Conservation (phyloP, 2,797 vertebrate species). For the Bovichtus variegatus region DNA sequence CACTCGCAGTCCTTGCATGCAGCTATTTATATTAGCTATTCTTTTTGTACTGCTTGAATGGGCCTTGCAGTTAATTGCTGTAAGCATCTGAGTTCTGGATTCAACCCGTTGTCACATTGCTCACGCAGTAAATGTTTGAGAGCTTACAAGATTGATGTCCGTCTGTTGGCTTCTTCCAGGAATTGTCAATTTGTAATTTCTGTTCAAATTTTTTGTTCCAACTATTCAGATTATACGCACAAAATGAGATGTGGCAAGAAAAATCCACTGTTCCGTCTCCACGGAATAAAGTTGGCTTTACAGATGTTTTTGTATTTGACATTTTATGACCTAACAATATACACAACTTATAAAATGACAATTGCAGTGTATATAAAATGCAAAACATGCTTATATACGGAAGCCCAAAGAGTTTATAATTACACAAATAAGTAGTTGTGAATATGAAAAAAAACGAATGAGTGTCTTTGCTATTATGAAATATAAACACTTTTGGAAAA, state of each 20-base stretch:
- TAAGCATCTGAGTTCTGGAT: not conserved
- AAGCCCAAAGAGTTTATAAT: too few species aligned
- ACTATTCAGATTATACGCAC: slow-evolving; percentile 21
- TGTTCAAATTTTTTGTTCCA: slow-evolving; percentile 15
- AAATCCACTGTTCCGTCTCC: slow-evolving; percentile 23
- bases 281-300: slow-evolving; percentile 30
- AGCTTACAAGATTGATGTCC: not conserved
- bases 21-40: slow-evolving; percentile 2
- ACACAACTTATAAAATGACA: not conserved
- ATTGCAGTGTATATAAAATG: too few species aligned
- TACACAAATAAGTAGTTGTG: too few species aligned
- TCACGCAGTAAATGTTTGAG: slow-evolving; percentile 1
- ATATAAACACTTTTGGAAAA: too few species aligned
- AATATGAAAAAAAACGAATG: too few species aligned
- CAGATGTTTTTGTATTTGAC: slow-evolving; percentile 11
- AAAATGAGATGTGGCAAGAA: slow-evolving; percentile 22
- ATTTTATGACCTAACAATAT: not conserved
- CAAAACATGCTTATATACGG: too few species aligned
- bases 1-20: slow-evolving; percentile 31
- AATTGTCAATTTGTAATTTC: slow-evolving; percentile 4
- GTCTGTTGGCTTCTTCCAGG: not conserved
- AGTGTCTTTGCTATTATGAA: too few species aligned
- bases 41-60: slow-evolving; percentile 8
- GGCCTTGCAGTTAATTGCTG: not conserved
- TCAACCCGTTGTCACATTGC: not conserved